A percentile compares a stretch with the other conserved stretches of the same genome.
These are phyloP conservation scores for Tryphoninae sp. DNA, from an alignment of 2,888 invertebrate species.

Conservation along the genomic window DNA sequence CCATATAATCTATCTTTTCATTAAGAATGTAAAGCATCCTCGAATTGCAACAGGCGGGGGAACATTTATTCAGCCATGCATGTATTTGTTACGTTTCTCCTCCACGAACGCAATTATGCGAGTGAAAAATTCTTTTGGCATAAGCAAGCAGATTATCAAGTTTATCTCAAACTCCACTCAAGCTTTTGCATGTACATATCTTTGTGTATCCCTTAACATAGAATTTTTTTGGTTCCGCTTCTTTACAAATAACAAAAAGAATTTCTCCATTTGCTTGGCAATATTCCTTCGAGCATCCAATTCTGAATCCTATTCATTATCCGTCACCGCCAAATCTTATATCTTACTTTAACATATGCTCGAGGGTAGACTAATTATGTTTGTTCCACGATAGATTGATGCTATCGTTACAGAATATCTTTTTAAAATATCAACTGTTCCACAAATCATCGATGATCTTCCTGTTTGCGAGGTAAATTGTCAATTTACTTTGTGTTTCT, in stretches of 20 bases:
- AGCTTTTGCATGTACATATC: background rate
- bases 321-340: conserved; percentile 17
- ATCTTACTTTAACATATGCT: background rate
- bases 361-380: background rate
- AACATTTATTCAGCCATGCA: conserved; percentile 59
- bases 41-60: conserved; percentile 35
- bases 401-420: background rate
- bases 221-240: background rate
- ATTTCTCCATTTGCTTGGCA: conserved; percentile 23
- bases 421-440: background rate
- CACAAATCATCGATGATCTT: background rate
- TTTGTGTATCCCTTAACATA: background rate
- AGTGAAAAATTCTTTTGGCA: conserved; percentile 1
- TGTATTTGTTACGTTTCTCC: conserved; percentile 20
- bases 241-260: background rate
- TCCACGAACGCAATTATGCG: background rate
- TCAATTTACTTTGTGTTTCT: background rate
- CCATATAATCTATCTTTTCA: too few relatives aligned
- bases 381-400: background rate
- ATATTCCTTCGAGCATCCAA: conserved; percentile 53
- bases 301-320: conserved; percentile 50
- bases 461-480: background rate
- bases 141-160: conserved; percentile 42
- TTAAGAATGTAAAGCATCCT: too few relatives aligned
- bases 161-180: conserved; percentile 21